phyloP scores from a whole-genome alignment of 2,888 invertebrate species.

The Tachina grossa region DNA sequence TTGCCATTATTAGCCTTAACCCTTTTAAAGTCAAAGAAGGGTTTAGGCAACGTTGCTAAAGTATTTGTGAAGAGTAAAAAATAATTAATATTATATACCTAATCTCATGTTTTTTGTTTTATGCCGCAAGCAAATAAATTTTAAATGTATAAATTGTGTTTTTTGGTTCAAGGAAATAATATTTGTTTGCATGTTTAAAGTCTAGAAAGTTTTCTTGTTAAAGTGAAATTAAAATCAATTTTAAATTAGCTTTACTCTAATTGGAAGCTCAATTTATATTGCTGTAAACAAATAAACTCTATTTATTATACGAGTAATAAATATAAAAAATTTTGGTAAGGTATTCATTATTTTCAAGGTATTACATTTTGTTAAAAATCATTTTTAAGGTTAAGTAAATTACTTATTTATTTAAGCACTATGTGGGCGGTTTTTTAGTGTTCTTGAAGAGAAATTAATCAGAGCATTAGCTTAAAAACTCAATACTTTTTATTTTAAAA shows the following conservation, averaged over 20 bases:
- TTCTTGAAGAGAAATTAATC: too few relatives aligned
- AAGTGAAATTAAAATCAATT: conserved; percentile 59
- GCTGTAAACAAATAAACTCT: background rate
- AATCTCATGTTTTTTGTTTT: background rate
- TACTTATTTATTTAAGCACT: too few relatives aligned
- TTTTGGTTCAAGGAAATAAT: conserved; percentile 28
- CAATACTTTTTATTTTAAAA: too few relatives aligned
- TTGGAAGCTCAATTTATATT: background rate
- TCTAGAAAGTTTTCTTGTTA: conserved; percentile 57
- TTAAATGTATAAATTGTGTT: background rate
- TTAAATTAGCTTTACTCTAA: conserved; percentile 27
- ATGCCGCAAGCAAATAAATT: background rate
- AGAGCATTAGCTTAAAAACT: too few relatives aligned
- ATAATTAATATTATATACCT: conserved; percentile 34
- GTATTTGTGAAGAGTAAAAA: background rate
- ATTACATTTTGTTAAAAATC: too few relatives aligned
- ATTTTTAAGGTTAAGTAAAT: too few relatives aligned
- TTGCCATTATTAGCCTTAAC: conserved; percentile 25
- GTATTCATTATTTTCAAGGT: background rate
- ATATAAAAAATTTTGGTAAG: too few relatives aligned
- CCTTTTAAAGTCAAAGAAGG: background rate
- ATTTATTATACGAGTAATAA: background rate
- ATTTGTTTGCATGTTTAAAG: conserved; percentile 37
- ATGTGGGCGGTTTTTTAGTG: too few relatives aligned
- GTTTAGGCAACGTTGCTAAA: background rate